A percentile compares a stretch with the other conserved stretches of the same genome.
Conservation (phyloP, 2,113 vertebrate genomes). For the Pseudorasbora parva region DNA sequence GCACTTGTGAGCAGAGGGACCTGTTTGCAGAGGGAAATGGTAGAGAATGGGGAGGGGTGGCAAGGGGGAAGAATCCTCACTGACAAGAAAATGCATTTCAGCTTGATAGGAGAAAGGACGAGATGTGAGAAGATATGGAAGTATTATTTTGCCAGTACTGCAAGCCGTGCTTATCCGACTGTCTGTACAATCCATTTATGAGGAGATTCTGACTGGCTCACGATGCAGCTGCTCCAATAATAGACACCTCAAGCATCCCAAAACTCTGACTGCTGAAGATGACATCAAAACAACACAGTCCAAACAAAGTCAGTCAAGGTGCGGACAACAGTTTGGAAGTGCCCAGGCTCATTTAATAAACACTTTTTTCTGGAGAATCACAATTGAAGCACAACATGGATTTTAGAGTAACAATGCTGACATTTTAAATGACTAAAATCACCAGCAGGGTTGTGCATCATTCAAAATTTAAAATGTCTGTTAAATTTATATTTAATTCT, state of each 20-base stretch:
- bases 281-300: constrained; percentile 1
- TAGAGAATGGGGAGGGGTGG: constrained; percentile 14
- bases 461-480: not conserved
- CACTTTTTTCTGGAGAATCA: not conserved
- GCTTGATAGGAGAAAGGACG: constrained; percentile 49
- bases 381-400: not conserved
- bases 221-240: constrained; percentile 67
- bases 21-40: constrained; percentile 32
- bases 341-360: not conserved
- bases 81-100: constrained; percentile 63
- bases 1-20: constrained; percentile 49
- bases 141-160: constrained; percentile 65
- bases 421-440: not conserved
- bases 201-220: constrained; percentile 62
- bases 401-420: not conserved
- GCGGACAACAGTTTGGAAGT: not conserved
- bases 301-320: not conserved
- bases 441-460: not conserved
- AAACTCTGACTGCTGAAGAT: not conserved
- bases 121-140: constrained; percentile 66
- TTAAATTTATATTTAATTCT: not conserved
- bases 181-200: constrained; percentile 67
- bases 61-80: constrained; percentile 40
- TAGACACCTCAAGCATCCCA: constrained; percentile 54
- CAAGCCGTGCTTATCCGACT: constrained; percentile 67